Evolutionary conservation across 2,888 invertebrate species (phyloP), one percentile per base, ranked within the genome.

Genomic region (Chrysolina haemoptera): DNA sequence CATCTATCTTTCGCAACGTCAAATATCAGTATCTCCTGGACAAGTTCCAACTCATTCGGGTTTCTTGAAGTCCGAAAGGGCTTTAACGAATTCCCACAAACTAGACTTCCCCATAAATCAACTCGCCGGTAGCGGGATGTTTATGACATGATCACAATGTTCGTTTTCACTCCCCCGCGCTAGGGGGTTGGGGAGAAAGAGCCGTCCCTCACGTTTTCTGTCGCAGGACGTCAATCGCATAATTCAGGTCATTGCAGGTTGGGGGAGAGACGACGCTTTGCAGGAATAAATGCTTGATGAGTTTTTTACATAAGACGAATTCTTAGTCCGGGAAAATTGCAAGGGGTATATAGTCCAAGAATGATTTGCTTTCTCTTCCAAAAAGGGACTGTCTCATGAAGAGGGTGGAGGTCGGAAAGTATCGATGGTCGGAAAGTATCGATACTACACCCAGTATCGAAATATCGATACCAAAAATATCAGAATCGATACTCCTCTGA

Each of bases 11-110:
- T 43, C 43, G 5, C 43, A 14, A 43, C 14, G 8, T 35, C 35
- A 35, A 35, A 35, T 14, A 43, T 43, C 43, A 14, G 14, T 14
- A 12, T 43, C 43, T 43, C 43, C 43, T 43, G 43, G 43, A 18
- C 53, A 53, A 53, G 20, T 53, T 53, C 53, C 53, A 53, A 53
- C 53, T 53, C 14, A 14, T 53, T 53, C 18, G 53, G 12, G 53
- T 53, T 53, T 4, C 53, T 53, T 20, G 16, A 20, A 53, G 53
- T 20, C 53, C 48, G 48, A 48, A 48, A 48, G 48, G 16, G 2
- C 48, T 48, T 53, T 53, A 2, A 53, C 10, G 12, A 53, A 11
- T 53, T 53, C 20, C 20, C 18, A 11, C 53, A 8, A 6, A 53
- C 11, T 53, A 20, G 20, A 18, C 53, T 53, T 53, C 53, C 6